A percentile compares a stretch with the other conserved stretches of the same genome.
phyloP scores from a whole-genome alignment of 2,797 vertebrate species.

The Danio aesculapii region DNA sequence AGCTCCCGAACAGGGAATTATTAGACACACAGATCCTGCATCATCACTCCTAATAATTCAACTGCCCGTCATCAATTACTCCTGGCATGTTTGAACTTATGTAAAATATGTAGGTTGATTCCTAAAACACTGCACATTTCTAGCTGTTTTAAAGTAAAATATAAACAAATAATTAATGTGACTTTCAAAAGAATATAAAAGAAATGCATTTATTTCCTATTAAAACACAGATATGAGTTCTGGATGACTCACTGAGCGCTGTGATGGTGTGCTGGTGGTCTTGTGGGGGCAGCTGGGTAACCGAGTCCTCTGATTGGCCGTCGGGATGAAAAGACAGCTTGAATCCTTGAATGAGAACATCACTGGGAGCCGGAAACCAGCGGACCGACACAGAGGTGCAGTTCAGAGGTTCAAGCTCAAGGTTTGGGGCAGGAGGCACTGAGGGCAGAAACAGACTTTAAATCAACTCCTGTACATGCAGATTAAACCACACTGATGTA shows the following conservation, averaged over 20 bases:
- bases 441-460: constrained; percentile 1
- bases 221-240: background rate
- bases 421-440: constrained; percentile 92
- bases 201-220: background rate
- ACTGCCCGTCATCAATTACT: no score
- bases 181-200: no score
- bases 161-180: no score
- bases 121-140: no score
- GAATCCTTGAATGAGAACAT: constrained; percentile 86
- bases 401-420: constrained; percentile 91
- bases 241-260: constrained; percentile 86
- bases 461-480: background rate
- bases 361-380: constrained; percentile 85
- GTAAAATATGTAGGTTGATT: background rate
- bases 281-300: constrained; percentile 80
- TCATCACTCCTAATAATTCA: no score
- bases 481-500: background rate
- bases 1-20: no score
- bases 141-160: background rate
- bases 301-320: constrained; percentile 88
- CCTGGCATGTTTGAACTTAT: no score
- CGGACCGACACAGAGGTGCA: constrained; percentile 91
- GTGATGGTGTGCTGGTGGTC: constrained; percentile 83
- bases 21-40: no score
- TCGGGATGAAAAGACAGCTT: constrained; percentile 92